Base-by-base conservation (phyloP, 1,140 invertebrate species). In the Drosophila lacertosa region DNA sequence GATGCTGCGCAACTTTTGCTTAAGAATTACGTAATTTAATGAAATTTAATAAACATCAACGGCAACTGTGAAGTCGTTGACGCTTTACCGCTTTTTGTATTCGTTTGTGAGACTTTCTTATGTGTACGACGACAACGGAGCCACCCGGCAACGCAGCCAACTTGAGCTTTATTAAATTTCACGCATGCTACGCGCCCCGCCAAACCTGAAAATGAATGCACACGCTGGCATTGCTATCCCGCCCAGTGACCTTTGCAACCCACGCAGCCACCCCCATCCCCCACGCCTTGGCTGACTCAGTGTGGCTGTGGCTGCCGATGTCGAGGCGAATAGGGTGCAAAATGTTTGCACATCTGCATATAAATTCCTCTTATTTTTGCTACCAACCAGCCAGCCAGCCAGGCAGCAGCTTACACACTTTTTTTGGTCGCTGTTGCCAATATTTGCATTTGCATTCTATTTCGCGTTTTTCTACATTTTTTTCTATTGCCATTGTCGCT, bases 381-480 rank as follows among this genome's bases (percentile, higher is more conserved):
- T 74, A 64, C 64, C 81, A 80, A 59, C 63, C 77, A 72, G 74
- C 55, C 79, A 83, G 79, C 63, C 77, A 72, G 74, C 55, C 79
- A 83, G 79, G 57, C 60, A 55, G 57, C 81, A 86, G 80, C 80
- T 88, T 86, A 81, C 82, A 88, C 77, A 88, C 74, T 74, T 54
- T 65, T 62, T 76, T 70, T 18, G 37, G 62, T 58, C 71, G 63
- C 55, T 88, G 73, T 81, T 88, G 82, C 82, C 82, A 86, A 86
- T 86, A 86, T 86, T 86, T 86, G 82, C 82, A 86, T 86, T 86
- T 86, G 82, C 77, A 86, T 86, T 86, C 77, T 84, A 84, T 84
- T 86, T 65, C 81, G 74, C 64, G 48, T 60, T 65, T 71, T 48
- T n/a, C n/a, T n/a, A n/a, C n/a, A n/a, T 59, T 77, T 59, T 66